These are phyloP conservation scores for Acanthisitta chloris DNA, from an alignment of 2,113 vertebrate genomes.

Conservation along the genomic window DNA sequence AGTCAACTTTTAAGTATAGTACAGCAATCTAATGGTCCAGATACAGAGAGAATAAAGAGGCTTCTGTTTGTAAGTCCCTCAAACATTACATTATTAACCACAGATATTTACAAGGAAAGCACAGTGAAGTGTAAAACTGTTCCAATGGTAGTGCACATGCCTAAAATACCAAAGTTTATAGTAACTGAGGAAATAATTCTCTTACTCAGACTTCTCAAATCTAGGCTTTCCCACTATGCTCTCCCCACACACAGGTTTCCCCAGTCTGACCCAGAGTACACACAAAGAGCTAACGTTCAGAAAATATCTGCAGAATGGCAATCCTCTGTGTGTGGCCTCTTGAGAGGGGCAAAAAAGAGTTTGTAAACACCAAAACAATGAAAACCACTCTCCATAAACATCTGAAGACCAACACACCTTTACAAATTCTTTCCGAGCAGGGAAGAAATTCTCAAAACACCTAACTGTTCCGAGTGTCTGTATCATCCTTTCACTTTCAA, in stretches of 20 bases:
- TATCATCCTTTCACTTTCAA: neutral
- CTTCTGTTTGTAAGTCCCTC: constrained; percentile 43
- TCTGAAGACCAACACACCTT: neutral
- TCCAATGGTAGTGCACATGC: constrained; percentile 51
- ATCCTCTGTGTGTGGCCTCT: neutral
- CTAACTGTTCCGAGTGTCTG: neutral
- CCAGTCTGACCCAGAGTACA: neutral
- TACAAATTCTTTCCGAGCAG: neutral
- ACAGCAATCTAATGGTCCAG: constrained; percentile 59
- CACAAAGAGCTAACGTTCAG: neutral
- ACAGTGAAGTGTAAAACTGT: constrained; percentile 32
- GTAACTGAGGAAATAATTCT: constrained; percentile 24
- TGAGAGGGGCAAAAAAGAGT: neutral
- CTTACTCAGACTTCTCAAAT: neutral
- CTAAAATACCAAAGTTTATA: constrained; percentile 35
- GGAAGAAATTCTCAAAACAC: neutral
- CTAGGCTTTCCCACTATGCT: neutral
- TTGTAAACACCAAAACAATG: neutral
- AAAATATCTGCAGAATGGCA: neutral
- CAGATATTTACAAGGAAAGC: constrained; percentile 67
- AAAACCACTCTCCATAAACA: constrained; percentile 9
- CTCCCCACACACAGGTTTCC: neutral
- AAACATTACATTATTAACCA: constrained; percentile 44
- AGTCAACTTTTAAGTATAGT: constrained; percentile 60
- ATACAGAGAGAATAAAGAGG: constrained; percentile 57